Evolutionary conservation across 2,797 vertebrate species (phyloP).

Genomic region (Psittacula echo): DNA sequence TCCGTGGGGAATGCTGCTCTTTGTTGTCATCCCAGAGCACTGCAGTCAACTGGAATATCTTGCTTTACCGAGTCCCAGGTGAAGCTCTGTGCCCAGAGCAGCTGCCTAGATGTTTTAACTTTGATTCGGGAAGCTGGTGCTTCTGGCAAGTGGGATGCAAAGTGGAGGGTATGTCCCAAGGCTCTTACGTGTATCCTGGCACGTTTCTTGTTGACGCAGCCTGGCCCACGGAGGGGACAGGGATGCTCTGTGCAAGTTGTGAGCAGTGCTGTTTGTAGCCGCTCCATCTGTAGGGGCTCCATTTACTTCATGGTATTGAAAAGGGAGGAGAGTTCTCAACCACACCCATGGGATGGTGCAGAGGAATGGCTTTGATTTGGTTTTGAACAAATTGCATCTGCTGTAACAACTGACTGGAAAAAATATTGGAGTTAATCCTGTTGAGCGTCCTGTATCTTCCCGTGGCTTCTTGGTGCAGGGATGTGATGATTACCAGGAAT

Average conservation of each 20-base stretch:
- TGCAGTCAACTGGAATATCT: conserved; percentile 46
- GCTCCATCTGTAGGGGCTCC: background rate
- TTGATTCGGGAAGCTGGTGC: background rate
- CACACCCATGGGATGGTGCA: background rate
- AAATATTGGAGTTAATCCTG: background rate
- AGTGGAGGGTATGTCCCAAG: background rate
- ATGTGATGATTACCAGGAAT: background rate
- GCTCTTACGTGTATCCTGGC: background rate
- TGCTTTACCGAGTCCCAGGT: conserved; percentile 15
- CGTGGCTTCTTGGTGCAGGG: background rate
- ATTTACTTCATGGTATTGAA: accelerated
- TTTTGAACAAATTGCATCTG: background rate
- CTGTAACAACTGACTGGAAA: background rate
- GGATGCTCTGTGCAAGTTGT: background rate
- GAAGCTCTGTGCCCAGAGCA: conserved; percentile 5
- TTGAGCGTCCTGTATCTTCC: background rate
- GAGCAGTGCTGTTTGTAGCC: background rate
- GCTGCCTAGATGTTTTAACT: background rate
- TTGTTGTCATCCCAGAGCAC: background rate
- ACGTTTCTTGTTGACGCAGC: background rate
- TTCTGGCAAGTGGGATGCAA: conserved; percentile 40
- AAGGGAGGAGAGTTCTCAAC: background rate
- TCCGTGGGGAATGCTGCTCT: background rate
- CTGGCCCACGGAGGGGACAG: background rate
- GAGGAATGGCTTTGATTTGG: background rate